phyloP scores from a whole-genome alignment of 2,888 invertebrate species.

The Sialis lutaria region DNA sequence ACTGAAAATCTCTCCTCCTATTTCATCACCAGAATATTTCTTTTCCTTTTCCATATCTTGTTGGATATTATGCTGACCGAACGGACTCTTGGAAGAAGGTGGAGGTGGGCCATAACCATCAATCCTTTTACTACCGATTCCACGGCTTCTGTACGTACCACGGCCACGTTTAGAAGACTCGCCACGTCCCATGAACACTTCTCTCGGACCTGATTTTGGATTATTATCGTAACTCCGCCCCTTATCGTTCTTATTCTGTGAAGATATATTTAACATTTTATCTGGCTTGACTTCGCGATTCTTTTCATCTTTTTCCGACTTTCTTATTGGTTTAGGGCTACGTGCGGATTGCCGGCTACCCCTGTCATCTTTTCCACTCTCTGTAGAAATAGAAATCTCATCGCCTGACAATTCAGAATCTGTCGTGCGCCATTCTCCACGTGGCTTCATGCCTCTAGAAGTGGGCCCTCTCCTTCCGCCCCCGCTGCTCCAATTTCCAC shows the following conservation, averaged over 20 bases:
- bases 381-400: conserved; percentile 38
- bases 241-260: conserved; percentile 17
- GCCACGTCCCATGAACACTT: conserved; percentile 72
- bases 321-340: conserved; percentile 32
- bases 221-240: conserved; percentile 17
- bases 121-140: conserved; percentile 40
- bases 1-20: conserved; percentile 12
- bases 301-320: conserved; percentile 38
- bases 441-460: conserved; percentile 17
- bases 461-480: conserved; percentile 20
- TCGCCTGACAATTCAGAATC: conserved; percentile 61
- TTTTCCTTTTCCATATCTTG: conserved; percentile 22
- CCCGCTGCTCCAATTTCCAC: conserved; percentile 22
- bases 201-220: conserved; percentile 22
- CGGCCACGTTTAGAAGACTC: conserved; percentile 79
- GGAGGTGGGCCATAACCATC: conserved; percentile 70
- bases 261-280: conserved; percentile 13
- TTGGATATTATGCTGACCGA: conserved; percentile 24
- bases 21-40: conserved; percentile 16
- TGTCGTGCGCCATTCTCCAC: conserved; percentile 35
- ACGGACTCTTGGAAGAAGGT: conserved; percentile 65
- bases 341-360: conserved; percentile 25
- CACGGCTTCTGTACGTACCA: conserved; percentile 28
- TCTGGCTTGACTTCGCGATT: conserved; percentile 27
- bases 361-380: conserved; percentile 36